These are phyloP conservation scores for Eubucco bourcierii DNA, from an alignment of 2,113 vertebrate species.

Conservation along the genomic window DNA sequence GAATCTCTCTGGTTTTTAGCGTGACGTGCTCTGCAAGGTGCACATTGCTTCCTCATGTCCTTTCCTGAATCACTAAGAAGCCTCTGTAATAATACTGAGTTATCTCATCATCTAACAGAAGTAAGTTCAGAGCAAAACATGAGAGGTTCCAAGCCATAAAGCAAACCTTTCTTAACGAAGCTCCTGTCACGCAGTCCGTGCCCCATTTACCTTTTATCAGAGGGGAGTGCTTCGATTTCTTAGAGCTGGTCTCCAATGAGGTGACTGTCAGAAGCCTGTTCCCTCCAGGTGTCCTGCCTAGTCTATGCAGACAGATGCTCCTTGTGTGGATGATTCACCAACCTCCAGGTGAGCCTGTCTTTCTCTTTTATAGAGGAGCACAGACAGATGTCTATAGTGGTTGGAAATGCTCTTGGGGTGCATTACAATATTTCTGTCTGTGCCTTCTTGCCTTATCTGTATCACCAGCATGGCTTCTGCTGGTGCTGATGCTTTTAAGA, in stretches of 20 bases:
- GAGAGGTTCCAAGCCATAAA: background rate
- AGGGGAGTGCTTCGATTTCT: background rate
- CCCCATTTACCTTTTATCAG: background rate
- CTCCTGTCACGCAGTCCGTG: background rate
- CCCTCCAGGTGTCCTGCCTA: background rate
- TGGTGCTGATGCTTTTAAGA: constrained; percentile 25
- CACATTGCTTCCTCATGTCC: background rate
- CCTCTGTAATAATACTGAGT: background rate
- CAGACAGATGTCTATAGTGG: background rate
- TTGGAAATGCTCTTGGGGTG: background rate
- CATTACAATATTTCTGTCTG: background rate
- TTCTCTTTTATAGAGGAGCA: background rate
- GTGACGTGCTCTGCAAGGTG: constrained; percentile 8
- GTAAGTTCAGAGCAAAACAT: background rate
- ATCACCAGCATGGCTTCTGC: background rate
- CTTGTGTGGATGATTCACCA: background rate
- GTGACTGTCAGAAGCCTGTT: background rate
- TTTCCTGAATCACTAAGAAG: background rate
- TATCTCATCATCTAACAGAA: background rate
- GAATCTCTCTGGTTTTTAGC: background rate
- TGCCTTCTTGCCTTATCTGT: background rate
- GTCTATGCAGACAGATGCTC: background rate
- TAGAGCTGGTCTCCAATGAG: background rate
- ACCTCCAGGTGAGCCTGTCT: background rate
- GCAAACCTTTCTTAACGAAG: background rate